Percentiles rank a stretch among this genome's conserved stretches.
These are phyloP conservation scores for Atractosteus spatula DNA, from an alignment of 2,113 vertebrate genomes.

Conservation along the genomic window DNA sequence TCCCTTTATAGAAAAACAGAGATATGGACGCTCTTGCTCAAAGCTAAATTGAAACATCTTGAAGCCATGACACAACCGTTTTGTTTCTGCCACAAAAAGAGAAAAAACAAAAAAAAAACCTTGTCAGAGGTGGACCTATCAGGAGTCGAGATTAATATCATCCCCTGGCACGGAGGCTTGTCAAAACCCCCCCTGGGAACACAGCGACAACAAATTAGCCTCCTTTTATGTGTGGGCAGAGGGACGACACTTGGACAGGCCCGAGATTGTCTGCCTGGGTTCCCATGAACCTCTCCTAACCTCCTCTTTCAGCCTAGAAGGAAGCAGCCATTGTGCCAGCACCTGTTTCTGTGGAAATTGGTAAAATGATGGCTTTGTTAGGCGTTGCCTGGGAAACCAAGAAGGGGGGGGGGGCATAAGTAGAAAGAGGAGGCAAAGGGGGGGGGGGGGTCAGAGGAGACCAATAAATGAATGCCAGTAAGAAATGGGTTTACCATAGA, in stretches of 20 bases:
- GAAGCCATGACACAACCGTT: conserved; percentile 52
- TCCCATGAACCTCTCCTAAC: conserved; percentile 78
- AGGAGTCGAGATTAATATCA: conserved; percentile 53
- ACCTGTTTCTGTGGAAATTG: conserved; percentile 82
- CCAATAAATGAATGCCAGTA: conserved; percentile 25
- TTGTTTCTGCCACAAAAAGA: conserved; percentile 44
- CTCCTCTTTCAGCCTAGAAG: conserved; percentile 71
- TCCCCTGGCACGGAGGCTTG: conserved; percentile 61
- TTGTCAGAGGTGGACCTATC: conserved; percentile 49
- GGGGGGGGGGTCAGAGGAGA: conserved; percentile 23
- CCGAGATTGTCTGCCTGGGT: conserved; percentile 73
- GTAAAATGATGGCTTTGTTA: conserved; percentile 84
- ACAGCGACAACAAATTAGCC: conserved; percentile 83
- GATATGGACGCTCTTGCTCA: conserved; percentile 31
- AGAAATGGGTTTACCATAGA: conserved; percentile 5
- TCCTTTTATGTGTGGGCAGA: conserved; percentile 67
- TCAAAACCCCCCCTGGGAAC: conserved; percentile 72
- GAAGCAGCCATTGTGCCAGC: conserved; percentile 79
- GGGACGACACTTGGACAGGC: conserved; percentile 78
- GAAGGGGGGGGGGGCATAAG: conserved; percentile 60
- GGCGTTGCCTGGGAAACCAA: conserved; percentile 62
- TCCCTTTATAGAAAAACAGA: conserved; percentile 29
- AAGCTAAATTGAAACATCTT: conserved; percentile 62
- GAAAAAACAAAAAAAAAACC: conserved; percentile 40
- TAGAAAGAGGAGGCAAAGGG: conserved; percentile 40